phyloP scores from a whole-genome alignment of 2,797 vertebrate species.

The Arrhamphus sclerolepis region DNA sequence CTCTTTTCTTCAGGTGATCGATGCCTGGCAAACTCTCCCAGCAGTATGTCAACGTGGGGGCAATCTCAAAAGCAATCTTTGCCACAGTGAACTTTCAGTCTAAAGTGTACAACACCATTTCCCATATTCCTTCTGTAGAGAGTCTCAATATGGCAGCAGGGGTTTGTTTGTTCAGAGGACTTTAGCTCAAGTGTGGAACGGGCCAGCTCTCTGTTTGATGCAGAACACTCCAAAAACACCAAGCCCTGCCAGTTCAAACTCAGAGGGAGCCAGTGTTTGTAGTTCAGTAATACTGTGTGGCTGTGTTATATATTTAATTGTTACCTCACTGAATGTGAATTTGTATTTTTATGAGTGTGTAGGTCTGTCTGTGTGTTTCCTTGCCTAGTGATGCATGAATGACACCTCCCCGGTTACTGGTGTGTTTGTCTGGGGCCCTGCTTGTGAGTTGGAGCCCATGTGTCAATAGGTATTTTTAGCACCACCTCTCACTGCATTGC shows the following conservation, averaged over 20 bases:
- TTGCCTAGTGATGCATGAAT: slow-evolving; percentile 58
- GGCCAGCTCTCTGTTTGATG: slow-evolving; percentile 32
- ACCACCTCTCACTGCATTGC: slow-evolving; percentile 81
- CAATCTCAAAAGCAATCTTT: slow-evolving; percentile 47
- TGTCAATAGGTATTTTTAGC: slow-evolving; percentile 85
- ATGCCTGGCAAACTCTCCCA: slow-evolving; percentile 25
- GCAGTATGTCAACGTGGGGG: slow-evolving; percentile 25
- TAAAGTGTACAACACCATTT: slow-evolving; percentile 45
- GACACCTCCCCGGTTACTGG: slow-evolving; percentile 50
- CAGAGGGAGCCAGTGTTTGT: slow-evolving; percentile 9
- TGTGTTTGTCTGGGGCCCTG: slow-evolving; percentile 75
- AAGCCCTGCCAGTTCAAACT: slow-evolving; percentile 34
- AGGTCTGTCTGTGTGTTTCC: slow-evolving; percentile 9
- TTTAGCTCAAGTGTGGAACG: slow-evolving; percentile 40
- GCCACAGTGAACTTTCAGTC: slow-evolving; percentile 35
- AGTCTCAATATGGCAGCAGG: slow-evolving; percentile 58
- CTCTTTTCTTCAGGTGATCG: slow-evolving; percentile 27
- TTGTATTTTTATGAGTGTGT: slow-evolving; percentile 4
- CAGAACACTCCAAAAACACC: slow-evolving; percentile 28
- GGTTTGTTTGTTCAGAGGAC: slow-evolving; percentile 54
- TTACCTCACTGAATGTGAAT: neutral
- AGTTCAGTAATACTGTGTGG: slow-evolving; percentile 5
- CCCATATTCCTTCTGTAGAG: slow-evolving; percentile 46
- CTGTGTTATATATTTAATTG: slow-evolving; percentile 7
- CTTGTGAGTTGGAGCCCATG: slow-evolving; percentile 77